phyloP scores from a whole-genome alignment of 2,888 invertebrate species.

The Drosophila mimetica region DNA sequence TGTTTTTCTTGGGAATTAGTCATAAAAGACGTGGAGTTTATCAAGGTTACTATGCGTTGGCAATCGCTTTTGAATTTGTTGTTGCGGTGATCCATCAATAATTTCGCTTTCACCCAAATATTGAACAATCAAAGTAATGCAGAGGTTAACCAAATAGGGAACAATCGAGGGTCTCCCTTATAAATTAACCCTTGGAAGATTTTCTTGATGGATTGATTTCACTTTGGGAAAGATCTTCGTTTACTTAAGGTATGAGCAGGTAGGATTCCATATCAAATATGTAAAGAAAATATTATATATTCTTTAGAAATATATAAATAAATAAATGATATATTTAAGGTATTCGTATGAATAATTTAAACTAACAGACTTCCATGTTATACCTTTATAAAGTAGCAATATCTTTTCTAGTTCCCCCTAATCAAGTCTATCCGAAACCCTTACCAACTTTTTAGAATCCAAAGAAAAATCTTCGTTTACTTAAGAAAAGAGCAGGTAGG shows the following conservation, averaged over 20 bases:
- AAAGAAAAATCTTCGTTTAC: constrained; percentile 12
- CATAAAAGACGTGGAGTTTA: constrained; percentile 19
- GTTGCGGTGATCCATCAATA: constrained; percentile 32
- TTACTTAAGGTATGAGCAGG: not conserved
- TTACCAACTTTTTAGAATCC: not conserved
- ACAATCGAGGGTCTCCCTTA: constrained; percentile 12
- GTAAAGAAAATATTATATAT: not conserved
- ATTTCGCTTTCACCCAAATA: constrained; percentile 13
- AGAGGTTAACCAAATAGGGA: constrained; percentile 17
- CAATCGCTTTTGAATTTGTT: constrained; percentile 21
- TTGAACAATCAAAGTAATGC: constrained; percentile 10
- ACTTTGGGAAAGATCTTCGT: not conserved
- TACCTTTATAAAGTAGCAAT: not conserved
- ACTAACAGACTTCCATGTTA: too few species aligned
- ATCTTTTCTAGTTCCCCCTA: not conserved
- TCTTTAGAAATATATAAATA: not conserved
- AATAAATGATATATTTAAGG: too few species aligned
- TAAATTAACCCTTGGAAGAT: constrained; percentile 26
- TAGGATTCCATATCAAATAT: too few species aligned
- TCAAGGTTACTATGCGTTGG: constrained; percentile 20
- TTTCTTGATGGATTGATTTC: constrained; percentile 22
- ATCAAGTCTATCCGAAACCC: not conserved
- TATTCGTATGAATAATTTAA: too few species aligned
- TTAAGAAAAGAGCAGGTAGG: too few species aligned
- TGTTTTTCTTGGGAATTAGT: constrained; percentile 31